These are phyloP conservation scores for Pygathrix nemaeus DNA, from an alignment of 2,113 vertebrate species.

Conservation along the genomic window DNA sequence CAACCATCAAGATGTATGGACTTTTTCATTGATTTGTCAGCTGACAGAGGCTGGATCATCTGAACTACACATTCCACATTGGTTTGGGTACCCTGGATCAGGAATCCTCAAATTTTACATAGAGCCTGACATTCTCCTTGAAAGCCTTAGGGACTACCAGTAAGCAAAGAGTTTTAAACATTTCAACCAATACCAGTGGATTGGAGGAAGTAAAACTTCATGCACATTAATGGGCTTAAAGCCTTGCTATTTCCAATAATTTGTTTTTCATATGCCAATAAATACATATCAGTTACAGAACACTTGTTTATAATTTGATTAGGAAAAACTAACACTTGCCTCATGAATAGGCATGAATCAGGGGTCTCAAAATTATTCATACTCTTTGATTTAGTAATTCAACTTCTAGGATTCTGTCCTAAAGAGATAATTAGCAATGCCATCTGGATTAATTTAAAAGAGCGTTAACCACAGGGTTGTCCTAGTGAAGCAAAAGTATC, in stretches of 20 bases:
- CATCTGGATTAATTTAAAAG: not conserved
- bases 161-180: not conserved
- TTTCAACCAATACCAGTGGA: not conserved
- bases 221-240: not conserved
- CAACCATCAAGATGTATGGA: not conserved
- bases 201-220: not conserved
- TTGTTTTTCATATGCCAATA: not conserved
- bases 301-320: not conserved
- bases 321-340: not conserved
- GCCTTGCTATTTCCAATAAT: not conserved
- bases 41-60: not conserved
- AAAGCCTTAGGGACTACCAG: not conserved
- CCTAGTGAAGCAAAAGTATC: not conserved
- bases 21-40: not conserved
- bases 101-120: not conserved
- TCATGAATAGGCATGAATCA: not conserved
- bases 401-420: not conserved
- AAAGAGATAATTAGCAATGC: not conserved
- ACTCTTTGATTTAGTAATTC: not conserved
- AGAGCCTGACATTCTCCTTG: not conserved
- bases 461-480: not conserved
- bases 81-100: not conserved
- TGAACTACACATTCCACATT: not conserved
- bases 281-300: not conserved
- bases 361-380: not conserved